phyloP scores from a whole-genome alignment of 2,113 vertebrate species.

The Indri indri region DNA sequence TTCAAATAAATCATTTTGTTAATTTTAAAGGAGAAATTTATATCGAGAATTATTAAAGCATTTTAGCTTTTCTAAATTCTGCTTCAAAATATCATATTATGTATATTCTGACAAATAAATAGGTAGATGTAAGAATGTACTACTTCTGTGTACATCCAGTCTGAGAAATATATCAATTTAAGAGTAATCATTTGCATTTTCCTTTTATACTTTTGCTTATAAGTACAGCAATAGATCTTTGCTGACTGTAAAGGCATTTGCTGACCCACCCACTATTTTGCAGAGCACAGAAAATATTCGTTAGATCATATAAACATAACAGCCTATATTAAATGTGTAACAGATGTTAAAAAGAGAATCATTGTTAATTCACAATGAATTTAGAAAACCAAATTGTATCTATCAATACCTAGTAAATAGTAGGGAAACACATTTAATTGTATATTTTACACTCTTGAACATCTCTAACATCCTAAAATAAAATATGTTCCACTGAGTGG shows the following conservation, averaged over 20 bases:
- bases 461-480: neutral
- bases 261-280: neutral
- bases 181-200: conserved; percentile 35
- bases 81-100: neutral
- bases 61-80: neutral
- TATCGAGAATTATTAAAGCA: conserved; percentile 25
- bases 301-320: neutral
- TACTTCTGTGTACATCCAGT: conserved; percentile 38
- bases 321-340: neutral
- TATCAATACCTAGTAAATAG: neutral
- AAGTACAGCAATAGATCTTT: neutral
- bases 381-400: neutral
- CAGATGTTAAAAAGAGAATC: neutral
- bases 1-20: conserved; percentile 32
- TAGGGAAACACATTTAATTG: neutral
- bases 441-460: neutral
- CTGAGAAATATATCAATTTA: neutral
- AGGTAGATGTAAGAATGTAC: neutral
- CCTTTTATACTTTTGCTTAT: neutral
- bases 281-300: neutral
- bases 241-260: neutral
- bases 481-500: neutral
- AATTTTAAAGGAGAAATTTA: conserved; percentile 47
- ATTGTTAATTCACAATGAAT: neutral
- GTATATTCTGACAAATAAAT: conserved; percentile 3